Conservation (phyloP, 2,888 invertebrate species). For the Globia sparganii region DNA sequence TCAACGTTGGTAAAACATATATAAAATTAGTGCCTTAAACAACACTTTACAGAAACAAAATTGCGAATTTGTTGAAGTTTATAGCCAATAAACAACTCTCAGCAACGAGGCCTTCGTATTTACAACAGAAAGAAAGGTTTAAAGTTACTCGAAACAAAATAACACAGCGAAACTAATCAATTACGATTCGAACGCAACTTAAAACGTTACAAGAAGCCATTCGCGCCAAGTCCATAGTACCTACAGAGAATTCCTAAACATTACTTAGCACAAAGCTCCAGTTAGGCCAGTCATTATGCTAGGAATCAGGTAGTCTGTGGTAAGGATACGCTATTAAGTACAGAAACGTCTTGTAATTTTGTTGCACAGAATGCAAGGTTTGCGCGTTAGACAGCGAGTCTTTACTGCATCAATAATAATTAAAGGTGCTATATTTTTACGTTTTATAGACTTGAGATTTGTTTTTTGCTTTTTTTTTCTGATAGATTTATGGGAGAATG, state of each 20-base stretch:
- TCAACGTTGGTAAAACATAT: slow-evolving; percentile 14
- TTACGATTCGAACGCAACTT: slow-evolving; percentile 60
- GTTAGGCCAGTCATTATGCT: slow-evolving; percentile 83
- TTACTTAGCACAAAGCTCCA: slow-evolving; percentile 80
- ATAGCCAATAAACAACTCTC: slow-evolving; percentile 30
- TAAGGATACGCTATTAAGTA: slow-evolving; percentile 57
- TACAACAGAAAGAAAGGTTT: slow-evolving; percentile 49
- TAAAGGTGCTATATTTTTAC: slow-evolving; percentile 58
- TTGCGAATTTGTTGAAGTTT: slow-evolving; percentile 26
- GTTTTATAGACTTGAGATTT: slow-evolving; percentile 33
- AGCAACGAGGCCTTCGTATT: slow-evolving; percentile 29
- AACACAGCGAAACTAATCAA: slow-evolving; percentile 50
- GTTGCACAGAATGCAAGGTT: slow-evolving; percentile 56
- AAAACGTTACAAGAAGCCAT: slow-evolving; percentile 57
- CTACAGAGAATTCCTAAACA: slow-evolving; percentile 63
- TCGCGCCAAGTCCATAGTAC: slow-evolving; percentile 47
- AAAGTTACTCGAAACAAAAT: slow-evolving; percentile 41
- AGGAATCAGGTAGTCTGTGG: slow-evolving; percentile 79
- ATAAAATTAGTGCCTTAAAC: slow-evolving; percentile 4
- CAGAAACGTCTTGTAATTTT: slow-evolving; percentile 60
- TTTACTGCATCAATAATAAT: slow-evolving; percentile 59
- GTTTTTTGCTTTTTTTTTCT: slow-evolving; percentile 8
- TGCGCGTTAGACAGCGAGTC: slow-evolving; percentile 40
- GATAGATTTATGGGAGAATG: slow-evolving; percentile 23
- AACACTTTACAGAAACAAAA: slow-evolving; percentile 10